Evolutionary conservation across 2,888 invertebrate species (phyloP).

Genomic region (Clanis bilineata): DNA sequence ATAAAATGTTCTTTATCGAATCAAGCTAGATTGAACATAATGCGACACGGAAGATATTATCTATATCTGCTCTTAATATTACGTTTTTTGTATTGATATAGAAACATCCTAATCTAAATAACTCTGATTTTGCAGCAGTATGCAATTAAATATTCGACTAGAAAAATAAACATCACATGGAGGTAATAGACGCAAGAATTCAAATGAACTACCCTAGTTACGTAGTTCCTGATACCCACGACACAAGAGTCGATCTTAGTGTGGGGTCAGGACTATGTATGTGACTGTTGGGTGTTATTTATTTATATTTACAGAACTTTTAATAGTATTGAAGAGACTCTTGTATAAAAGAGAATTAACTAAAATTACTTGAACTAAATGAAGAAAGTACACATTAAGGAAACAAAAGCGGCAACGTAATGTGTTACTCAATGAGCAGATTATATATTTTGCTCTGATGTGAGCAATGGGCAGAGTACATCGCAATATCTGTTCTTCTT

Average conservation of each 20-base stretch:
- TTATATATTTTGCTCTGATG: slow-evolving; percentile 33
- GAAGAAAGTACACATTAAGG: slow-evolving; percentile 35
- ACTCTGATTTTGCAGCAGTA: neutral
- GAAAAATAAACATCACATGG: neutral
- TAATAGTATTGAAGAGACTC: neutral
- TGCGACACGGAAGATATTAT: slow-evolving; percentile 1
- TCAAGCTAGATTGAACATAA: slow-evolving; percentile 3
- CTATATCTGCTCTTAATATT: neutral
- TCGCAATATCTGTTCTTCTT: slow-evolving; percentile 35
- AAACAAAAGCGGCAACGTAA: slow-evolving; percentile 37
- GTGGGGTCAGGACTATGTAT: too few species aligned
- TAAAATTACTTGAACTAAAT: slow-evolving; percentile 10
- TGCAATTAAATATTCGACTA: neutral
- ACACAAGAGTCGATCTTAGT: too few species aligned
- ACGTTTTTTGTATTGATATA: neutral
- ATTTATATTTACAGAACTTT: too few species aligned
- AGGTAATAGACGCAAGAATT: neutral
- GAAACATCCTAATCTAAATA: neutral
- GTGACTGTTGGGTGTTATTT: too few species aligned
- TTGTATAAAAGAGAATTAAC: slow-evolving; percentile 5
- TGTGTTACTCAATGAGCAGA: slow-evolving; percentile 46
- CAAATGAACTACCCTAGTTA: too few species aligned
- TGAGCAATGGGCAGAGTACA: slow-evolving; percentile 17
- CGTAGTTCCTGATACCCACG: too few species aligned
- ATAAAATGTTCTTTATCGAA: slow-evolving; percentile 12